Percentiles rank a stretch among this genome's conserved stretches.
These are phyloP conservation scores for Drosophila mimica DNA, from an alignment of 2,888 invertebrate species.

Conservation along the genomic window DNA sequence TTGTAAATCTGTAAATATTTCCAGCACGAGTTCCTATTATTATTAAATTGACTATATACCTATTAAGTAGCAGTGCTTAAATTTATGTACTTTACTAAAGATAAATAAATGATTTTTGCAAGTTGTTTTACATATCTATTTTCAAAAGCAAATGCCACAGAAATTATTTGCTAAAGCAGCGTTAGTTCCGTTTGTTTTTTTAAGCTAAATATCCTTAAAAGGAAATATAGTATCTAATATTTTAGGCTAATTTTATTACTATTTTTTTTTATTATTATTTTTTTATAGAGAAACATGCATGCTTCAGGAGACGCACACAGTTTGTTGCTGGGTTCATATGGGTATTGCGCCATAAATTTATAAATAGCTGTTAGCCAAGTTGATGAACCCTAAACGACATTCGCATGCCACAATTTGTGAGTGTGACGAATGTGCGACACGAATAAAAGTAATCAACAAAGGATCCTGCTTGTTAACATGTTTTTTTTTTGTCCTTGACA, in stretches of 20 bases:
- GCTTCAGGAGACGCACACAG: not conserved
- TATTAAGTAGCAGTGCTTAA: not conserved
- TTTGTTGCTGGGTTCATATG: not conserved
- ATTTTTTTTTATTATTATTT: not conserved
- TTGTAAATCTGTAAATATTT: too few species aligned
- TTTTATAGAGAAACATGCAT: too few species aligned
- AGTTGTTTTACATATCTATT: not conserved
- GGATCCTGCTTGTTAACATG: not conserved
- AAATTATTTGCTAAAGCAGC: not conserved
- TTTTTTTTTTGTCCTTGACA: conserved; percentile 35
- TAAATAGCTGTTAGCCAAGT: conserved; percentile 40
- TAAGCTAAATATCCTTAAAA: not conserved
- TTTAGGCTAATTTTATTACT: not conserved
- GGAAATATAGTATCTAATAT: not conserved
- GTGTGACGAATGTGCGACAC: conserved; percentile 25
- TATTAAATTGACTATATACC: not conserved
- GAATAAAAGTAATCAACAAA: conserved; percentile 38
- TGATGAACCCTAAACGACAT: conserved; percentile 43
- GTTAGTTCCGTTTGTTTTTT: not conserved
- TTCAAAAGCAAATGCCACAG: not conserved
- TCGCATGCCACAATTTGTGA: conserved; percentile 33
- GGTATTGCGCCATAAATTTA: conserved; percentile 3
- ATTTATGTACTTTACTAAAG: not conserved
- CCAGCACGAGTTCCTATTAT: too few species aligned
- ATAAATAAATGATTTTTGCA: not conserved